Evolutionary conservation across 2,888 invertebrate species (phyloP).

Genomic region (Tipula helvola): DNA sequence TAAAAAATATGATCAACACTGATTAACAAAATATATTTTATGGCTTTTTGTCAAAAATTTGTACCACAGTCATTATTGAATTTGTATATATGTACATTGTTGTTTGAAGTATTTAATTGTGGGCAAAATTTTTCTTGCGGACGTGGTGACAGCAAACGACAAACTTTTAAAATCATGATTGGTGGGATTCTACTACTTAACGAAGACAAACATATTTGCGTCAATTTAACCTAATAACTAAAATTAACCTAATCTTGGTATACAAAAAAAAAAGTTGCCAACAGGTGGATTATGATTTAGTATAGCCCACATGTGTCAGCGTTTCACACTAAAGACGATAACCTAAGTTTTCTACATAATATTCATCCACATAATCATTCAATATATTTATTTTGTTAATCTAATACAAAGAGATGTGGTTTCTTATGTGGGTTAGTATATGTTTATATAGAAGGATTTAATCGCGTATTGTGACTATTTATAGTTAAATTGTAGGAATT

Average conservation of each 20-base stretch:
- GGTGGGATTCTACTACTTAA: neutral
- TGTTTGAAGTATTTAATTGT: neutral
- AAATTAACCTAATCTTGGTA: neutral
- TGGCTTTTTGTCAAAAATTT: neutral
- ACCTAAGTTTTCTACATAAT: too few species aligned
- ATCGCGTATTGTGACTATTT: too few species aligned
- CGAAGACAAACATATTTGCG: neutral
- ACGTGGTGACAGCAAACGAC: neutral
- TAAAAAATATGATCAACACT: neutral
- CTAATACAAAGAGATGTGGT: too few species aligned
- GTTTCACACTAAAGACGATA: too few species aligned
- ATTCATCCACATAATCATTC: too few species aligned
- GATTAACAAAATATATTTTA: neutral
- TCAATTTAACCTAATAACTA: neutral
- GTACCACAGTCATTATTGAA: neutral
- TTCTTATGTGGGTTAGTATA: too few species aligned
- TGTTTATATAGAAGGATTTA: too few species aligned
- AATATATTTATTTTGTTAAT: too few species aligned
- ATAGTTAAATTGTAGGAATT: too few species aligned
- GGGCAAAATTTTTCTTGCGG: neutral
- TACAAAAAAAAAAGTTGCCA: neutral
- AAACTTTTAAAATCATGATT: neutral
- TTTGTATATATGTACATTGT: neutral
- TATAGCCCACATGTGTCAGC: too few species aligned
- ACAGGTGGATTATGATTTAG: neutral